These are phyloP conservation scores for Phyllostomus discolor DNA, from an alignment of 2,113 vertebrate species.

Conservation along the genomic window DNA sequence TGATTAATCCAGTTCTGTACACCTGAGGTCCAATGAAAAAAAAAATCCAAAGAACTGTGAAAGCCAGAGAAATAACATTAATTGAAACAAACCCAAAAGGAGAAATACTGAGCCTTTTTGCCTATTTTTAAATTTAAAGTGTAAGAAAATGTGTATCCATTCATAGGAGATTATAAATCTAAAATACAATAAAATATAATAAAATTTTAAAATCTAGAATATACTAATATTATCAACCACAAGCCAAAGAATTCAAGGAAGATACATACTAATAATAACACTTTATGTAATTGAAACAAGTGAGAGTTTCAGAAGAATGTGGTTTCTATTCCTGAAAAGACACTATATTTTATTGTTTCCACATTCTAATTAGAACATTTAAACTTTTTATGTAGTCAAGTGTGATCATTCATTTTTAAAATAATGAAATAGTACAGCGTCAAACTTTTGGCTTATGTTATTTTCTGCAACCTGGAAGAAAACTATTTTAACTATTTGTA, in stretches of 20 bases:
- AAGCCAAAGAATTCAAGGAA: conserved; percentile 49
- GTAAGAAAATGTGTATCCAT: not conserved
- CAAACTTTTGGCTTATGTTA: not conserved
- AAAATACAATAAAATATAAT: not conserved
- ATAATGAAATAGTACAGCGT: conserved; percentile 14
- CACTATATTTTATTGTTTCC: not conserved
- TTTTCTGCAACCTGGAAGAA: conserved; percentile 44
- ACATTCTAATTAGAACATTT: conserved; percentile 17
- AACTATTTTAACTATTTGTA: not conserved
- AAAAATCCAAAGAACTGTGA: conserved; percentile 4
- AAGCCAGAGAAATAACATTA: conserved; percentile 43
- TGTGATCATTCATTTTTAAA: conserved; percentile 23
- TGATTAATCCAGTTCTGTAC: conserved; percentile 42
- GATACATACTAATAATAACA: conserved; percentile 55
- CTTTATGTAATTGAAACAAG: conserved; percentile 45
- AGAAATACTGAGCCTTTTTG: not conserved
- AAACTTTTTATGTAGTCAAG: conserved; percentile 5
- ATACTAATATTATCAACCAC: conserved; percentile 33
- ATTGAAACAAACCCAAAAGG: conserved; percentile 38
- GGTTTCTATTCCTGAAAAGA: conserved; percentile 43
- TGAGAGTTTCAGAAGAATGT: conserved; percentile 41
- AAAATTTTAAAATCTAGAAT: conserved; percentile 33
- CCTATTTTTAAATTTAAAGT: conserved; percentile 12
- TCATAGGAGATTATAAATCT: conserved; percentile 36
- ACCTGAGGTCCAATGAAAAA: conserved; percentile 31